These are phyloP conservation scores for Oreotragus oreotragus DNA, from an alignment of 2,113 vertebrate genomes.

Conservation along the genomic window DNA sequence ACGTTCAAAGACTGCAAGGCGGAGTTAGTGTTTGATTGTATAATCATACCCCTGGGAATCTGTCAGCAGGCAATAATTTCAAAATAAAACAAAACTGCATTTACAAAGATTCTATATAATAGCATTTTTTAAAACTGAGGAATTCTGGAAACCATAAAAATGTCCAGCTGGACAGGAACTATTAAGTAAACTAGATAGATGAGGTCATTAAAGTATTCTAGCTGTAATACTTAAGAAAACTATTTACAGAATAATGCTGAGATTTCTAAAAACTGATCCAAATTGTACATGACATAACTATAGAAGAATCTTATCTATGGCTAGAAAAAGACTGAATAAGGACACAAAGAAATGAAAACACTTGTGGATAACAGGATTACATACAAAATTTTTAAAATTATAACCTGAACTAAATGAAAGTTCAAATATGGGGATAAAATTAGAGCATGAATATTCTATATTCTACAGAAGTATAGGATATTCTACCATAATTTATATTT, in stretches of 20 bases:
- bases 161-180: background rate
- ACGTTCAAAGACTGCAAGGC: background rate
- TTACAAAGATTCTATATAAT: background rate
- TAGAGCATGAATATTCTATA: background rate
- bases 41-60: background rate
- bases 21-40: background rate
- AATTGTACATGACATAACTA: background rate
- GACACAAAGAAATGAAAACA: background rate
- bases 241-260: background rate
- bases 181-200: background rate
- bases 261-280: background rate
- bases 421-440: background rate
- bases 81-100: background rate
- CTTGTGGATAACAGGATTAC: background rate
- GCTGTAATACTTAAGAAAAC: background rate
- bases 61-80: background rate
- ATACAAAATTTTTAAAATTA: background rate
- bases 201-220: background rate
- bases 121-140: background rate
- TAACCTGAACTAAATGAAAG: background rate
- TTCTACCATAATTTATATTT: background rate
- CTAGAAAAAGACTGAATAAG: background rate
- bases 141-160: slow-evolving; percentile 1
- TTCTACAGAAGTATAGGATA: background rate
- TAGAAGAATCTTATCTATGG: background rate